These are phyloP conservation scores for Caligus rogercresseyi DNA, from an alignment of 1,140 invertebrate species.

Conservation along the genomic window DNA sequence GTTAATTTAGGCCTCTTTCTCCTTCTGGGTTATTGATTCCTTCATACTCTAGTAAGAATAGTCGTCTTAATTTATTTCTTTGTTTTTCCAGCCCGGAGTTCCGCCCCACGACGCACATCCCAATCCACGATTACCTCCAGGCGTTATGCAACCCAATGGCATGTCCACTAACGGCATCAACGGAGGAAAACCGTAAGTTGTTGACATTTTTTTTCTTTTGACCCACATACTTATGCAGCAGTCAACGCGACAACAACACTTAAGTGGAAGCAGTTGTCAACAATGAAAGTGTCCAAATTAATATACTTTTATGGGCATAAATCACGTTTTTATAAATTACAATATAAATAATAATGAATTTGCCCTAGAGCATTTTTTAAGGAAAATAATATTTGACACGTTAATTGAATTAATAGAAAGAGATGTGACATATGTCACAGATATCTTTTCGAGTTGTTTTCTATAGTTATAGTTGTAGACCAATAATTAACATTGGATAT, in stretches of 20 bases:
- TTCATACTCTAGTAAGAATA: background rate
- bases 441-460: background rate
- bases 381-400: no score
- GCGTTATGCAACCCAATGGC: conserved; percentile 10
- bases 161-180: conserved; percentile 30
- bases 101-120: background rate
- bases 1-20: background rate
- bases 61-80: background rate
- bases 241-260: background rate
- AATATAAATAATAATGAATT: no score
- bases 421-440: no score
- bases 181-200: conserved; percentile 65
- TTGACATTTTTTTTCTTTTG: background rate
- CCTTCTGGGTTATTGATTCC: background rate
- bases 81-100: conserved; percentile 13
- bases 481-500: conserved; percentile 6
- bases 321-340: no score
- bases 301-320: no score
- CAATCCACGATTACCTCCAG: background rate
- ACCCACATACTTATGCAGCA: background rate
- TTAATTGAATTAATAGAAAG: no score
- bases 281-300: no score
- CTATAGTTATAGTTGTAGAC: background rate
- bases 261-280: no score
- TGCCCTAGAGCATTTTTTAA: no score